These are phyloP conservation scores for Coccyzus lansbergi DNA, from an alignment of 2,797 vertebrate species.

Conservation along the genomic window DNA sequence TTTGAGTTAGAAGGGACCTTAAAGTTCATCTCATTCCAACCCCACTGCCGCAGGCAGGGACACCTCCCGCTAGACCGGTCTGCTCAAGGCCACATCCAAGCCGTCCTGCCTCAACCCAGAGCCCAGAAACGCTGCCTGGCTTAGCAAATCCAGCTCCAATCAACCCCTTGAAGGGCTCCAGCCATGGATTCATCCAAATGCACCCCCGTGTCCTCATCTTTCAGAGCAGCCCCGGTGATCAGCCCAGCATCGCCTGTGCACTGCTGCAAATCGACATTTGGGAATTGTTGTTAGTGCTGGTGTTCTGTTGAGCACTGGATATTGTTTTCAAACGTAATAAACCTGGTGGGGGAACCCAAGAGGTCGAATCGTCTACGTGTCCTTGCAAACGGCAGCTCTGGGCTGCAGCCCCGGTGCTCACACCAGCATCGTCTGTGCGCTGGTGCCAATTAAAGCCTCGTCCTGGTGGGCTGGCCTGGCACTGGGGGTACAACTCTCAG, in stretches of 20 bases:
- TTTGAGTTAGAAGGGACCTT: too few relatives aligned
- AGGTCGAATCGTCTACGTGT: neutral
- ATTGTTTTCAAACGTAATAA: slow-evolving; percentile 35
- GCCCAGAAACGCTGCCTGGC: neutral
- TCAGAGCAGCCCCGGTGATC: neutral
- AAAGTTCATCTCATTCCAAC: too few relatives aligned
- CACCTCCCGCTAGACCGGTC: too few relatives aligned
- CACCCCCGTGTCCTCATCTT: neutral
- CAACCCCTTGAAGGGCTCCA: neutral
- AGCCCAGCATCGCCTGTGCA: too few relatives aligned
- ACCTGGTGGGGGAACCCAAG: neutral
- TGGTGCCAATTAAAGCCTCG: neutral
- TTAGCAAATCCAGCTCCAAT: neutral
- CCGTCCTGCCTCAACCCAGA: neutral
- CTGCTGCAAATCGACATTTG: neutral
- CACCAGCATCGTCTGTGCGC: neutral
- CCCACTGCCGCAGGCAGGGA: too few relatives aligned
- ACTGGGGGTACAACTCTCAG: neutral
- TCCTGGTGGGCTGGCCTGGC: neutral
- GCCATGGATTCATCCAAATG: neutral
- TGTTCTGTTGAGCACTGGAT: neutral
- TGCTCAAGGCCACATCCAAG: too few relatives aligned
- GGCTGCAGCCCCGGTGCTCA: neutral
- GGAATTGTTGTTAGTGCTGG: neutral
- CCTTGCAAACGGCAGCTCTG: neutral